A percentile compares a stretch with the other conserved stretches of the same genome.
Conservation (phyloP, 1,140 invertebrate species). For the Apis florea region DNA sequence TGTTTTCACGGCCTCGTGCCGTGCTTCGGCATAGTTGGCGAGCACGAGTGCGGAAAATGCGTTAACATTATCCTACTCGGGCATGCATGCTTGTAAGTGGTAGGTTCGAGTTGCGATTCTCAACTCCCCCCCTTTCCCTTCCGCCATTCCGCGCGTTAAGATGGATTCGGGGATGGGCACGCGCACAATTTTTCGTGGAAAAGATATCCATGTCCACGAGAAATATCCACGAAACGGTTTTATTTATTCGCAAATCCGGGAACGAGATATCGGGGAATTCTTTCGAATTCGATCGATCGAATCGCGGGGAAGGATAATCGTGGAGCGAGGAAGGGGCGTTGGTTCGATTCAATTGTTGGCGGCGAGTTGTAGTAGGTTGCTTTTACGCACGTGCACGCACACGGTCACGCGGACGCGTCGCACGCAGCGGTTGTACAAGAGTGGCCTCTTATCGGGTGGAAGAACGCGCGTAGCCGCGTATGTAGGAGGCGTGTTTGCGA, state of each 20-base stretch:
- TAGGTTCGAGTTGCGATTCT: conserved; percentile 42
- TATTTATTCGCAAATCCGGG: no score
- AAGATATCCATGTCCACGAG: not conserved
- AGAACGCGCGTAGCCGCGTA: conserved; percentile 50
- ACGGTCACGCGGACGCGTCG: not conserved
- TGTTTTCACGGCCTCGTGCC: conserved; percentile 39
- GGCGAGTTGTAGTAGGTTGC: conserved; percentile 21
- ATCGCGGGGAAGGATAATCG: not conserved
- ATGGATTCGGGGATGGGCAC: not conserved
- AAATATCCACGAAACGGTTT: no score
- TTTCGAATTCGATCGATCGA: no score
- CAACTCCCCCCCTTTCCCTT: not conserved
- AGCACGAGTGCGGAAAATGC: conserved; percentile 54
- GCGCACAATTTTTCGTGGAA: not conserved
- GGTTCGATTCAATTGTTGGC: not conserved
- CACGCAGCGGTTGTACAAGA: conserved; percentile 33
- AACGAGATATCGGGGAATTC: no score
- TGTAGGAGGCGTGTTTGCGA: conserved; percentile 59
- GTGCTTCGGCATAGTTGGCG: conserved; percentile 47
- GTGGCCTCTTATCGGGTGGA: conserved; percentile 56
- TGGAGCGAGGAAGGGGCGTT: not conserved
- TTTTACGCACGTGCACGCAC: conserved; percentile 25
- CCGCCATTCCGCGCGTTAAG: not conserved
- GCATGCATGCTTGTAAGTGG: conserved; percentile 42
- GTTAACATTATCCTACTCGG: conserved; percentile 50